Evolutionary conservation across 1,140 invertebrate species (phyloP).

Genomic region (Apolygus lucorum): DNA sequence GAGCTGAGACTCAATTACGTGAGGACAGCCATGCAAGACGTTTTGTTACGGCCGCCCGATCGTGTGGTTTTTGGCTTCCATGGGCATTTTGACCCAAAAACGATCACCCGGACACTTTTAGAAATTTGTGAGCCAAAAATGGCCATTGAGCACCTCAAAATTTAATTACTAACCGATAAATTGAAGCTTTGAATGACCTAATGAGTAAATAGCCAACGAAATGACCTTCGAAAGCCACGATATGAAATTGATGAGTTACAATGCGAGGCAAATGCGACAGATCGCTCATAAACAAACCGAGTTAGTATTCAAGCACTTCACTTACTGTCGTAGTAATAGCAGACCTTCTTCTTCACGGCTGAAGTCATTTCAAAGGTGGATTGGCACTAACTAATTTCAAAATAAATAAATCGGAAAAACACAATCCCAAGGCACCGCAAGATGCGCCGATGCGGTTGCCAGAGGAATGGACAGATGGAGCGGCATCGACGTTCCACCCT

Average conservation of each 20-base stretch:
- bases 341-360: slow-evolving; percentile 71
- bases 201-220: not conserved
- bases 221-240: not conserved
- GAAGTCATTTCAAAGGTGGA: slow-evolving; percentile 27
- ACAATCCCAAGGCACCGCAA: too few relatives aligned
- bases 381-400: too few relatives aligned
- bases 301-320: slow-evolving; percentile 38
- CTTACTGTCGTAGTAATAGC: slow-evolving; percentile 99
- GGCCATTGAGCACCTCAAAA: not conserved
- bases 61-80: not conserved
- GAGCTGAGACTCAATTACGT: too few relatives aligned
- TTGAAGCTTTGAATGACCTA: too few relatives aligned
- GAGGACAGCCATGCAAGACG: too few relatives aligned
- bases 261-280: not conserved
- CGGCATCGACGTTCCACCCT: too few relatives aligned
- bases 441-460: too few relatives aligned
- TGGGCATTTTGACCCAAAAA: not conserved
- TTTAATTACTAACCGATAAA: too few relatives aligned
- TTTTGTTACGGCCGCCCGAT: not conserved
- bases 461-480: too few relatives aligned
- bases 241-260: too few relatives aligned
- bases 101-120: not conserved
- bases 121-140: not conserved
- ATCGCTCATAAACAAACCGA: not conserved
- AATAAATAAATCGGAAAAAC: too few relatives aligned